phyloP scores from a whole-genome alignment of 2,888 invertebrate species.

The Phyto melanocephala region DNA sequence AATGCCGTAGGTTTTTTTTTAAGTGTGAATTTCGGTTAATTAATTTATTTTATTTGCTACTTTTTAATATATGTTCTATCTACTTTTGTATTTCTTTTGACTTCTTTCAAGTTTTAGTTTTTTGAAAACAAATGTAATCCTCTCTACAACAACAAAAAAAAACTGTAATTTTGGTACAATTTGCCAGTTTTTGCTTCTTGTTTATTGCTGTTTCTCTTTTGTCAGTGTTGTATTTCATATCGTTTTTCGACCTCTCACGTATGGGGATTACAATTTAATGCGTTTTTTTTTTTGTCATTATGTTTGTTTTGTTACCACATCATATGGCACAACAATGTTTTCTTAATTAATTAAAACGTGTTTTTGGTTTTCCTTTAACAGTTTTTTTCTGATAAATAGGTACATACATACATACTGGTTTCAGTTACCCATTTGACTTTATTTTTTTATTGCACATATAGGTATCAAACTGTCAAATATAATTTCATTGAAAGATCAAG shows the following conservation, averaged over 20 bases:
- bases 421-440: neutral
- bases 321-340: conserved; percentile 47
- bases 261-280: conserved; percentile 45
- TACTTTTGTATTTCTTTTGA: neutral
- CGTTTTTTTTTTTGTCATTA: neutral
- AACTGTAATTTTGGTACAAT: neutral
- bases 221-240: conserved; percentile 15
- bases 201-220: neutral
- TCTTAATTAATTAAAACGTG: conserved; percentile 59
- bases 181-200: neutral
- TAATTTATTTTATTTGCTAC: too few relatives aligned
- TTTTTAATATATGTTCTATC: too few relatives aligned
- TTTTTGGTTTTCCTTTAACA: conserved; percentile 34
- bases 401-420: neutral
- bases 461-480: conserved; percentile 2
- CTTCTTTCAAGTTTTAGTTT: neutral
- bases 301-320: conserved; percentile 26
- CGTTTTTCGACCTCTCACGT: conserved; percentile 54
- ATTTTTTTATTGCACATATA: conserved; percentile 13
- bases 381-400: neutral
- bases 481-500: conserved; percentile 36
- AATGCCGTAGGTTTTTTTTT: too few relatives aligned
- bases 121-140: neutral
- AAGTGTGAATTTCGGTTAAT: too few relatives aligned
- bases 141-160: neutral